Base-by-base conservation (phyloP, 2,113 vertebrate genomes). In the Scolopax mira region DNA sequence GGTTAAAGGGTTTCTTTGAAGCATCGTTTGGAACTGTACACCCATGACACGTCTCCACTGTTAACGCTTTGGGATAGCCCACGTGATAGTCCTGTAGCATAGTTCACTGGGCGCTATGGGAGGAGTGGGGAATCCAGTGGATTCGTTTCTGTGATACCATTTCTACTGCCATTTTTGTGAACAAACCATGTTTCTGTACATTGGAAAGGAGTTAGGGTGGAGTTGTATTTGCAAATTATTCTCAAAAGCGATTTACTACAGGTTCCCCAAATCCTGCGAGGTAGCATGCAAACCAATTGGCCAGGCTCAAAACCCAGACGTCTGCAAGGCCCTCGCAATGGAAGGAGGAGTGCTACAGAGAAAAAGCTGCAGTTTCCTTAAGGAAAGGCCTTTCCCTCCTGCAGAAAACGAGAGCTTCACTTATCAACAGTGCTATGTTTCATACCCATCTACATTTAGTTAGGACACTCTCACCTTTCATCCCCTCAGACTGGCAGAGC, bases 1-100 rank as follows among this genome's bases (percentile, higher is more conserved):
- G 98, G 98, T 98, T 97, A 97, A 98, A 98, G 97, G 98, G 98
- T 98, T 98, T 98, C 97, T 98, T 97, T 98, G 96, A 98, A 97
- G 97, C 98, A 96, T 94, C 21, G 0, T 97, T 95, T 15, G 60
- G 96, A 97, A 98, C 97, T 97, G 97, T 97, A 97, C 72, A 64
- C 95, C 96, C 97, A 97, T 95, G 96, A 97, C 96, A 94, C 14
- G 37, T 98, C 93, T 98, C 97, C 97, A 95, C 86, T 94, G 96
- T 97, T 97, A 98, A 90, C 21, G 13, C 88, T 96, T 97, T 70
- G 97, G 95, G 95, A 82, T 90, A 93, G 92, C 96, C 97, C 96
- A 70, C 87, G 57, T 78, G 86, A 89, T 94, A 52, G 60, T 93
- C 90, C 94, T 81, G 97, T 94, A 96, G 96, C 96, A 88, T 58